phyloP scores from a whole-genome alignment of 1,140 invertebrate species.

The Harpegnathos saltator region DNA sequence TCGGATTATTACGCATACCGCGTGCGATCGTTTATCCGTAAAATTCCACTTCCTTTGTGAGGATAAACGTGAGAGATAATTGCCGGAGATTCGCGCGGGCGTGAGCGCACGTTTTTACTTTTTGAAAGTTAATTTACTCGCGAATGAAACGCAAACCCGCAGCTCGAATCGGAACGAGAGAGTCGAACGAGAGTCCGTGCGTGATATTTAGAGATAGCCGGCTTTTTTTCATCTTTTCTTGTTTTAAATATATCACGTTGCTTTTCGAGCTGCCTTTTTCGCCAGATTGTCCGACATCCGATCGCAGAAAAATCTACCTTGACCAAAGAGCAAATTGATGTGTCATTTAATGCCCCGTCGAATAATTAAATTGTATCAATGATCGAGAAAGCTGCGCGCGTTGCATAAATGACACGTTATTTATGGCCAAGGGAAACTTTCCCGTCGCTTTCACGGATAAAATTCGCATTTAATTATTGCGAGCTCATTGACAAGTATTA shows the following conservation, averaged over 20 bases:
- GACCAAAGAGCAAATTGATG: not conserved
- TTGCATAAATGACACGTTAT: not conserved
- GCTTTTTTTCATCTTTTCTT: too few relatives aligned
- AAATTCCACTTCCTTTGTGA: slow-evolving; percentile 29
- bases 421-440: not conserved
- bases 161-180: slow-evolving; percentile 11
- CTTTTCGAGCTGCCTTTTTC: not conserved
- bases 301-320: not conserved
- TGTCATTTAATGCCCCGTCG: not conserved
- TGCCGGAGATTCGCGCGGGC: not conserved
- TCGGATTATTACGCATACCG: slow-evolving; percentile 15
- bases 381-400: not conserved
- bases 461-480: too few relatives aligned
- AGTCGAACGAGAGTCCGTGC: too few relatives aligned
- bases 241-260: slow-evolving; percentile 15
- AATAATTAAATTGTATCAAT: slow-evolving; percentile 12
- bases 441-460: not conserved
- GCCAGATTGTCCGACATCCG: not conserved
- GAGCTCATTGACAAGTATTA: too few relatives aligned
- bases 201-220: not conserved
- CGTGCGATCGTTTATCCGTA: slow-evolving; percentile 36
- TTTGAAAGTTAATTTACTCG: slow-evolving; percentile 32
- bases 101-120: not conserved
- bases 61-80: not conserved
- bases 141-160: not conserved